Evolutionary conservation across 1,140 invertebrate genomes (phyloP).

Genomic region (Homarus americanus): DNA sequence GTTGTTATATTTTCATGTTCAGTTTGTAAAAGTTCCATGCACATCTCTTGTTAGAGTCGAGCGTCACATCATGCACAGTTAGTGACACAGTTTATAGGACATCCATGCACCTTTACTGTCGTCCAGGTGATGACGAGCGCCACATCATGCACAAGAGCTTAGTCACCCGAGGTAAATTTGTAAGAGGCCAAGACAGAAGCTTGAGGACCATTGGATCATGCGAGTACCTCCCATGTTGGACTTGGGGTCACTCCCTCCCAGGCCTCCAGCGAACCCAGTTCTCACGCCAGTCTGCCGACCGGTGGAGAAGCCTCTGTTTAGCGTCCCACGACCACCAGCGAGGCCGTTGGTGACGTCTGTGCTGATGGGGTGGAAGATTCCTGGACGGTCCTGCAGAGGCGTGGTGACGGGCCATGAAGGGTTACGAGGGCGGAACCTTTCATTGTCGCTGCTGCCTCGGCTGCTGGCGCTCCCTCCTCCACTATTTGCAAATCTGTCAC

Average conservation of each 20-base stretch:
- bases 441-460: not conserved
- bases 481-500: not conserved
- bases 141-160: not conserved
- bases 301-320: not conserved
- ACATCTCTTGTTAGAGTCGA: not conserved
- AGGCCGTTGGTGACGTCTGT: constrained; percentile 9
- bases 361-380: constrained; percentile 33
- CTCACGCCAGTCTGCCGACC: not conserved
- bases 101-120: not conserved
- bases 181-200: not conserved
- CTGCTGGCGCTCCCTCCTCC: not conserved
- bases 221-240: not conserved
- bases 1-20: not conserved
- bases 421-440: constrained; percentile 27
- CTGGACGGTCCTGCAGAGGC: constrained; percentile 10
- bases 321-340: not conserved
- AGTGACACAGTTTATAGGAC: not conserved
- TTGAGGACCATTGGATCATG: not conserved
- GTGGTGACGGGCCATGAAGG: not conserved
- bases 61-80: not conserved
- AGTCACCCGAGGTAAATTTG: not conserved
- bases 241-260: not conserved
- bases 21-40: not conserved
- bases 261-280: not conserved
- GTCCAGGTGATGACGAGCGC: not conserved